Evolutionary conservation across 2,113 vertebrate genomes (phyloP).

Genomic region (Dasyurus viverrinus): DNA sequence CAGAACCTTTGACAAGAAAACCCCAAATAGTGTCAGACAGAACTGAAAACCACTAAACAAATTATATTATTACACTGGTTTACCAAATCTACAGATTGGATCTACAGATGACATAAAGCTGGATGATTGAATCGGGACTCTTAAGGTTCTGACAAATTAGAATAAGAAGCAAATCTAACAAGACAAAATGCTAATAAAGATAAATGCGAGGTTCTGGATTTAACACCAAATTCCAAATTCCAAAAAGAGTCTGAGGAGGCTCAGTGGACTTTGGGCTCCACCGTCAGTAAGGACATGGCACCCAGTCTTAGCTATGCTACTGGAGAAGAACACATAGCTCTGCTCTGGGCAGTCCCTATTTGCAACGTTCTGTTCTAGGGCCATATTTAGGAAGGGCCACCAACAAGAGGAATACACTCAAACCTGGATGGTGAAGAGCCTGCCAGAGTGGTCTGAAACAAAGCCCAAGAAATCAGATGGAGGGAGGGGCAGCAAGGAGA

Average conservation of each 20-base stretch:
- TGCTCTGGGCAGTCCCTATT: neutral
- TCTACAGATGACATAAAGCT: neutral
- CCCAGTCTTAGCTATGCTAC: neutral
- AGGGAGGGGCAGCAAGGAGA: neutral
- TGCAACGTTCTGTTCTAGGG: neutral
- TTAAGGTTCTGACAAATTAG: neutral
- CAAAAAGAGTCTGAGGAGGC: neutral
- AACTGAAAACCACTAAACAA: neutral
- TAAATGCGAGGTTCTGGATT: neutral
- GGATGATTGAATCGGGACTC: neutral
- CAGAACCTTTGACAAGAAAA: too few species aligned
- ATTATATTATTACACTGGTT: neutral
- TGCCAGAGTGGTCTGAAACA: neutral
- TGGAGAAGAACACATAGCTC: neutral
- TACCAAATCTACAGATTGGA: neutral
- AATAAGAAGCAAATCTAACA: neutral
- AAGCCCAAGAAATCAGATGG: neutral
- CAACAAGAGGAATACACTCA: too few species aligned
- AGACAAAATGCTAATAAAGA: neutral
- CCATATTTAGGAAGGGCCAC: neutral
- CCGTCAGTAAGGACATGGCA: neutral
- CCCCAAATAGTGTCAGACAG: neutral
- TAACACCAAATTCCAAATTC: neutral
- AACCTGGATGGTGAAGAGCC: neutral
- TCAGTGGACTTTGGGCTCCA: neutral